Percentiles rank a stretch among this genome's conserved stretches.
Conservation (phyloP, 2,113 vertebrate genomes). For the Esox niger region DNA sequence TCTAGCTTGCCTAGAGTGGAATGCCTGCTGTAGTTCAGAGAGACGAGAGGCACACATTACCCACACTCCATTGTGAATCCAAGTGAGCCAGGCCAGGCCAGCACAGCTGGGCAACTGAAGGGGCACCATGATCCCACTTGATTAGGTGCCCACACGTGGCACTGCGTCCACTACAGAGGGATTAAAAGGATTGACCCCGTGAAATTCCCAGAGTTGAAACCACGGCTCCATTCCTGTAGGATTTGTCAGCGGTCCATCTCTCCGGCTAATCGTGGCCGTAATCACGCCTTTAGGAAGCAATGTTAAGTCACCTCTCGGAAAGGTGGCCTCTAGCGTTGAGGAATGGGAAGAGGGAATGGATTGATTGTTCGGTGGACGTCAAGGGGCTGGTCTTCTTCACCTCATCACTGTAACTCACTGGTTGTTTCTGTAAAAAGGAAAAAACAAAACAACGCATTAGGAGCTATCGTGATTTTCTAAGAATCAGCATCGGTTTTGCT, state of each 20-base stretch:
- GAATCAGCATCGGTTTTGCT: too few species aligned
- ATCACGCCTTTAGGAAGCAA: neutral
- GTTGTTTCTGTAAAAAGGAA: neutral
- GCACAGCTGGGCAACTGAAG: conserved; percentile 3
- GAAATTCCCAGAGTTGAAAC: neutral
- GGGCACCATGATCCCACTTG: neutral
- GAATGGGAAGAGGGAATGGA: neutral
- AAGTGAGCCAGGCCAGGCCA: neutral
- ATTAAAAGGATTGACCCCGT: neutral
- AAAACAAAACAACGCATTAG: neutral
- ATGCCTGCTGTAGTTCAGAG: neutral
- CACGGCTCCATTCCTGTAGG: neutral
- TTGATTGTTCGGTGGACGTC: neutral
- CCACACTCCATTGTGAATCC: neutral
- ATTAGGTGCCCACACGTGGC: neutral
- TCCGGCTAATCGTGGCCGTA: neutral
- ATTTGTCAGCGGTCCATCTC: neutral
- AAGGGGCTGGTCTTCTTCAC: neutral
- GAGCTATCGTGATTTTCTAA: neutral
- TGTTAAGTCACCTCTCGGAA: neutral
- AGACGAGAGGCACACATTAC: neutral
- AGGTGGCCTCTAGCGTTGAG: conserved; percentile 16
- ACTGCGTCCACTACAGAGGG: neutral
- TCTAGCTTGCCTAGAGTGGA: neutral
- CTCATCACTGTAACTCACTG: neutral